Base-by-base conservation (phyloP, 2,113 vertebrate species). In the Porphyrio hochstetteri region DNA sequence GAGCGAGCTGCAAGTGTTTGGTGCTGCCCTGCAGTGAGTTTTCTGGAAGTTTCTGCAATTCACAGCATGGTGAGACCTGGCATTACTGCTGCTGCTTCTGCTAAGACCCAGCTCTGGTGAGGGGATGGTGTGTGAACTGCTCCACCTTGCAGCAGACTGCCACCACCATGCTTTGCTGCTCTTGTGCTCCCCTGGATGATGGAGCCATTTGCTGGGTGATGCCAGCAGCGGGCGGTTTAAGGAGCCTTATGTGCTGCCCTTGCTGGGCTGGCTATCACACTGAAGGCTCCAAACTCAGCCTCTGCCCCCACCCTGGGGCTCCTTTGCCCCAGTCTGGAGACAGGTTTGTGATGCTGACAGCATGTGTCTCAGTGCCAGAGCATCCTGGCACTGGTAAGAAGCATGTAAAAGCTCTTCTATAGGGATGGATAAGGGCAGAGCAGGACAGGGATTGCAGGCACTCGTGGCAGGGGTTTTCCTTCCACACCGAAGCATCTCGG, bases 1-100 rank as follows among this genome's bases (percentile, higher is more conserved):
- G 40, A 25, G 36, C 0, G 2, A 57, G 25, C 55, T 16, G 33
- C 0, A 3, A 13, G 17, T 35, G 8, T 36, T 44, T 33, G 33
- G 17, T 38, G 29, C 44, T 19, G 33, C 48, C 29, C 0, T 16
- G 28, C 48, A 67, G 53, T 28, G 76, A 25, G 16, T n/a, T 29
- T 63, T 82, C n/a, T 38, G 4, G 14, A 61, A 64, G 31, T 16
- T 17, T 56, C 59, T 23, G 13, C 14, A 16, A 16, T 36, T 40
- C 27, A 10, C 44, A 69, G 61, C n/a, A 4, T 0, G 9, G 60
- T 1, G 7, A 87, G 40, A 35, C 9, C 17, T 23, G 13, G 8
- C 1, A 1, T 52, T 24, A 8, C 44, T 76, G 61, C 29, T 71
- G 59, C 53, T 31, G 21, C 6, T 86, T 55, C 36, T 60, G 60